Conservation (phyloP, 2,888 invertebrate species). For the Ophion costatus region DNA sequence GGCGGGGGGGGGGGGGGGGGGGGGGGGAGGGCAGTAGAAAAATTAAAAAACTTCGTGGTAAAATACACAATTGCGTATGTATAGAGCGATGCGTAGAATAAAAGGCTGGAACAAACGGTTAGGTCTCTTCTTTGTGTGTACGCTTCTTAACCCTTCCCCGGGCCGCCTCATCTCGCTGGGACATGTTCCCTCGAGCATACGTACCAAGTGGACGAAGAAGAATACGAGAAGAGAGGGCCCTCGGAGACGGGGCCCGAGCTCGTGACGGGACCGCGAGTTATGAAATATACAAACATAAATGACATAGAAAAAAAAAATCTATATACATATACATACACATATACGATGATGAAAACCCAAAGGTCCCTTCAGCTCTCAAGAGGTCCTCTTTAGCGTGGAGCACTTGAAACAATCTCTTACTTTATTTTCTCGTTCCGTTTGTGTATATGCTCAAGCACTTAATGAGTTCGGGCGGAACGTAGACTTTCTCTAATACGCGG, state of each 20-base stretch:
- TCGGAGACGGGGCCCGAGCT: constrained; percentile 61
- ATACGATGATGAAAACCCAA: constrained; percentile 24
- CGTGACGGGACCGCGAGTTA: constrained; percentile 74
- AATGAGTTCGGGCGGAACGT: constrained; percentile 69
- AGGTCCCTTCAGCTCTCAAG: constrained; percentile 51
- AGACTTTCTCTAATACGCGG: constrained; percentile 22
- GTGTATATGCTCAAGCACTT: constrained; percentile 74
- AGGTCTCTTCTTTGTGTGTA: constrained; percentile 1
- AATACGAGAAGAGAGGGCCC: constrained; percentile 54
- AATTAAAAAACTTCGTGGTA: constrained; percentile 63
- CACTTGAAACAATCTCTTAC: constrained; percentile 78
- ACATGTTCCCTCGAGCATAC: constrained; percentile 45
- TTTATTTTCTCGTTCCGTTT: constrained; percentile 62
- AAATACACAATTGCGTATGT: constrained; percentile 43
- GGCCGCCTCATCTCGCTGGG: constrained; percentile 17
- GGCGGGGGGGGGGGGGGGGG: constrained; percentile 21
- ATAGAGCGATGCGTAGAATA: constrained; percentile 20
- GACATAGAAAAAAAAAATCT: constrained; percentile 13
- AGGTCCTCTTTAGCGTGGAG: constrained; percentile 60
- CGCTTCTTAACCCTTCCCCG: constrained; percentile 51
- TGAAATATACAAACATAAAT: constrained; percentile 80
- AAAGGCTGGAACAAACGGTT: constrained; percentile 34
- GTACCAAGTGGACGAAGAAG: constrained; percentile 49
- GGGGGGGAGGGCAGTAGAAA: constrained; percentile 29
- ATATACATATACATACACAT: not conserved